phyloP scores from a whole-genome alignment of 1,140 invertebrate species.

The Littorina saxatilis region DNA sequence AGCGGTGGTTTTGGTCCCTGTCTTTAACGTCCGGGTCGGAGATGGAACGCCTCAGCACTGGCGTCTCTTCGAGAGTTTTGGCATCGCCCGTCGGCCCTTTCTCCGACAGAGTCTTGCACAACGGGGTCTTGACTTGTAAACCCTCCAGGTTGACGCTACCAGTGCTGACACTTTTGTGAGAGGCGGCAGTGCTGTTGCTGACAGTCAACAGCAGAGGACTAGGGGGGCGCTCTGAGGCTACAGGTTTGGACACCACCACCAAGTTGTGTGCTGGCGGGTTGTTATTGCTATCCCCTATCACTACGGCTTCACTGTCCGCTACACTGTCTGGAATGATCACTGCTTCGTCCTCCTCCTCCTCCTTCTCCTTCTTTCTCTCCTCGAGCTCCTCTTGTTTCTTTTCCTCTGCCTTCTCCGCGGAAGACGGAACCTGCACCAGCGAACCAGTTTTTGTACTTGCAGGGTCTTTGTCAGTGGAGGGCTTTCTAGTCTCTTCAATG shows the following conservation, averaged over 20 bases:
- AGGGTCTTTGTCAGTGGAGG: background rate
- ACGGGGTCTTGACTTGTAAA: background rate
- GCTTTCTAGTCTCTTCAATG: background rate
- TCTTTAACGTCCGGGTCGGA: constrained; percentile 28
- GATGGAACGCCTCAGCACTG: constrained; percentile 3
- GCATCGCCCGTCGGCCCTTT: background rate
- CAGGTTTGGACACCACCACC: background rate
- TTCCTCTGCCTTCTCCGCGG: background rate
- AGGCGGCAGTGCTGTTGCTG: background rate
- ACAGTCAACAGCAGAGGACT: background rate
- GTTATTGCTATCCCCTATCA: background rate
- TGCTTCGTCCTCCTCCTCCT: background rate
- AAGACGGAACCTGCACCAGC: background rate
- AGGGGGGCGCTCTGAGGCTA: background rate
- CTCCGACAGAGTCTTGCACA: constrained; percentile 3
- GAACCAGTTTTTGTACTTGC: background rate
- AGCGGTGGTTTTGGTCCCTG: background rate
- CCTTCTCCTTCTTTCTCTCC: too few relatives aligned
- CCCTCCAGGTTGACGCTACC: background rate
- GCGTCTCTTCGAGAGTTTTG: background rate
- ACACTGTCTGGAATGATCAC: background rate
- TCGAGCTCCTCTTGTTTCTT: too few relatives aligned
- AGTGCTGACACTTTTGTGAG: constrained; percentile 1
- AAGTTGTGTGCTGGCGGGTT: background rate
- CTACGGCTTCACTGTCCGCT: background rate